phyloP scores from a whole-genome alignment of 2,888 invertebrate genomes.

The Pachycephus smyrnensis region DNA sequence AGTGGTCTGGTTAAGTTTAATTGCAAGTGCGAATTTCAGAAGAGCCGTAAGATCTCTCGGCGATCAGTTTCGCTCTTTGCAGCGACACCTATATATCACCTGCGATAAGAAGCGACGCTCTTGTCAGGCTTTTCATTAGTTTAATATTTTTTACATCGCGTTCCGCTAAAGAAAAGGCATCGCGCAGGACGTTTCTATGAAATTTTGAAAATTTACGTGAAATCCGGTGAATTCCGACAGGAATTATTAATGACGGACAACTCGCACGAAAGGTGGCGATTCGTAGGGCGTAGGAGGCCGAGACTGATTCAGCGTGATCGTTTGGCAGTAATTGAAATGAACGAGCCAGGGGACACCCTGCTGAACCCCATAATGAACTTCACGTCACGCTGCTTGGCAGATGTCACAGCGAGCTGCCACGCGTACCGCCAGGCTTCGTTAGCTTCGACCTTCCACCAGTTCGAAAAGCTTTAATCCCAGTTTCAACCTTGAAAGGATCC shows the following conservation, averaged over 20 bases:
- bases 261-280: conserved; percentile 21
- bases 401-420: conserved; percentile 42
- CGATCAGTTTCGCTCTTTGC: neutral
- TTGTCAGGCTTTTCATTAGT: too few species aligned
- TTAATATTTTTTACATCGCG: too few species aligned
- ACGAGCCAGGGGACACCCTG: conserved; percentile 37
- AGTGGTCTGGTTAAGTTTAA: too few species aligned
- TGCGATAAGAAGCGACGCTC: too few species aligned
- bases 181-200: too few species aligned
- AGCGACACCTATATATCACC: too few species aligned
- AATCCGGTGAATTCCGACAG: neutral
- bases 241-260: conserved; percentile 31
- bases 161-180: too few species aligned
- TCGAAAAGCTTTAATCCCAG: conserved; percentile 39
- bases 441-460: conserved; percentile 18
- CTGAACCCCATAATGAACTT: conserved; percentile 48
- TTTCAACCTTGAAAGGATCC: neutral
- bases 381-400: conserved; percentile 45
- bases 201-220: too few species aligned
- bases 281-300: conserved; percentile 11
- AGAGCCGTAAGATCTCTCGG: neutral
- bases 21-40: too few species aligned
- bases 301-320: conserved; percentile 43
- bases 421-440: conserved; percentile 33
- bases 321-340: conserved; percentile 51